Percentiles rank a stretch among this genome's conserved stretches.
These are phyloP conservation scores for Craniophora ligustri DNA, from an alignment of 2,888 invertebrate species.

Conservation along the genomic window DNA sequence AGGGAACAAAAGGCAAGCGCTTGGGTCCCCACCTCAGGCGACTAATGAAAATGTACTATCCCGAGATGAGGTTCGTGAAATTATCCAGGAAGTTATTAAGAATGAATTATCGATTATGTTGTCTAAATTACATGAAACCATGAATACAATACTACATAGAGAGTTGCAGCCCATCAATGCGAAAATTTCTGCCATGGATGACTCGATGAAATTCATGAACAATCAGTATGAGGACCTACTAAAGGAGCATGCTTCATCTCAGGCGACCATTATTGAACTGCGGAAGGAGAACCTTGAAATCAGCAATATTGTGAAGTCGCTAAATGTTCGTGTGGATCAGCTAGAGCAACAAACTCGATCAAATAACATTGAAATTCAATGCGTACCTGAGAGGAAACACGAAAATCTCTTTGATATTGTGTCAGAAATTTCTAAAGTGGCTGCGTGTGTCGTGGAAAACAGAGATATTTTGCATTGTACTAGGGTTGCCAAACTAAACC, in stretches of 20 bases:
- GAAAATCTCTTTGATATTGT: not conserved
- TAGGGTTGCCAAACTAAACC: constrained; percentile 2
- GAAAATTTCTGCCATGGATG: not conserved
- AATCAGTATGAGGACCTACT: constrained; percentile 1
- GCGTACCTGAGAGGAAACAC: not conserved
- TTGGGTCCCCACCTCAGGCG: not conserved
- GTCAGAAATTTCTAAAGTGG: not conserved
- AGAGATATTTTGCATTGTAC: not conserved
- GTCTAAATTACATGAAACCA: not conserved
- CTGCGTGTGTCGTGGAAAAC: not conserved
- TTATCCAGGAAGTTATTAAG: not conserved
- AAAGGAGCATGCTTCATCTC: not conserved
- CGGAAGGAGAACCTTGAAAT: not conserved
- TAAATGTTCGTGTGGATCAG: not conserved
- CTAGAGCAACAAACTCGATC: constrained; percentile 1
- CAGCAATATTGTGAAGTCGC: not conserved
- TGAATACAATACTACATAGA: not conserved
- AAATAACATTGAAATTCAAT: not conserved
- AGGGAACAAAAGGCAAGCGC: not conserved
- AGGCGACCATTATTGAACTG: not conserved
- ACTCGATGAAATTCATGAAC: not conserved
- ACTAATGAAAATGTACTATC: not conserved
- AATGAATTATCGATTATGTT: not conserved
- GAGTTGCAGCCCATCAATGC: not conserved
- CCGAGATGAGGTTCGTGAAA: not conserved